Percentiles rank a stretch among this genome's conserved stretches.
Conservation (phyloP, 2,888 invertebrate genomes). For the Melanargia galathea region DNA sequence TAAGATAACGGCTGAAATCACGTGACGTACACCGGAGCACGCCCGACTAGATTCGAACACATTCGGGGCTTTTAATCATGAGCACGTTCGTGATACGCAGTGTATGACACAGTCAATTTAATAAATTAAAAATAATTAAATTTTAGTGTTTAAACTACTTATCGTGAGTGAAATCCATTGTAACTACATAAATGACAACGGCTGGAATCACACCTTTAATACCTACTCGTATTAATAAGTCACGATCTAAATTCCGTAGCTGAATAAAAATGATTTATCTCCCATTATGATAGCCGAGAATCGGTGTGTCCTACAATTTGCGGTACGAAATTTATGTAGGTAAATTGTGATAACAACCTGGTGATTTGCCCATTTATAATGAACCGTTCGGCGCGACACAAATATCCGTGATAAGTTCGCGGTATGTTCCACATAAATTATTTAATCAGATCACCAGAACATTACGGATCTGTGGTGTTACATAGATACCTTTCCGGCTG, state of each 20-base stretch:
- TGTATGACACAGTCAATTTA: no score
- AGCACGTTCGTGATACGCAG: no score
- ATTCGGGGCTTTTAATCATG: no score
- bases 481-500: slow-evolving; percentile 51
- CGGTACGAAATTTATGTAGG: slow-evolving; percentile 24
- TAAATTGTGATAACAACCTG: slow-evolving; percentile 29
- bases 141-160: no score
- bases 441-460: slow-evolving; percentile 68
- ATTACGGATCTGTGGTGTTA: slow-evolving; percentile 61
- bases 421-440: slow-evolving; percentile 72
- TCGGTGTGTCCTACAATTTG: slow-evolving; percentile 19
- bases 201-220: no score
- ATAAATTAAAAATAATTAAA: no score
- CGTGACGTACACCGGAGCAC: no score
- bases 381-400: slow-evolving; percentile 42
- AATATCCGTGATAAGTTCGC: slow-evolving; percentile 72
- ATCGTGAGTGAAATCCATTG: no score
- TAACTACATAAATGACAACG: no score
- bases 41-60: no score
- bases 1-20: no score
- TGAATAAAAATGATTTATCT: slow-evolving; percentile 18
- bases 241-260: background rate
- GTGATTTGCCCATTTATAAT: slow-evolving; percentile 33
- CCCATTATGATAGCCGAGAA: slow-evolving; percentile 16
- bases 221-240: background rate